These are phyloP conservation scores for Ochropacha duplaris DNA, from an alignment of 2,888 invertebrate species.

Conservation along the genomic window DNA sequence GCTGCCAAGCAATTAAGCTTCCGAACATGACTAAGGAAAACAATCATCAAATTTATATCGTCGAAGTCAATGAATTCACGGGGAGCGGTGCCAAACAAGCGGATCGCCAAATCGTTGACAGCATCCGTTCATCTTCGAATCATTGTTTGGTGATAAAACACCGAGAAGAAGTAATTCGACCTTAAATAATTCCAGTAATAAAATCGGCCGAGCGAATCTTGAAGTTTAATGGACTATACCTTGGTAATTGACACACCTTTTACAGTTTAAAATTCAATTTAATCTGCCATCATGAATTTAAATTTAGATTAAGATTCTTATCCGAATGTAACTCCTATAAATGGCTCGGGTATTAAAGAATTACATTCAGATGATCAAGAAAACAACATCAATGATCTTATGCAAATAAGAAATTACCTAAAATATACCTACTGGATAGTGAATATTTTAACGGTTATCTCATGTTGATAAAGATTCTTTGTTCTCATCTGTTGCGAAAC, in stretches of 20 bases:
- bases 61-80: conserved; percentile 32
- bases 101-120: conserved; percentile 27
- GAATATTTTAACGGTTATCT: conserved; percentile 21
- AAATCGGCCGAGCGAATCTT: conserved; percentile 47
- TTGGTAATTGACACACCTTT: conserved; percentile 1
- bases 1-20: background rate
- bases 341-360: background rate
- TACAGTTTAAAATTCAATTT: background rate
- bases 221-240: conserved; percentile 45
- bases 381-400: background rate
- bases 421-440: background rate
- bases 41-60: conserved; percentile 27
- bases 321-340: background rate
- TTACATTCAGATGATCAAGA: background rate
- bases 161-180: background rate
- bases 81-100: conserved; percentile 24
- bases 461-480: conserved; percentile 40
- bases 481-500: conserved; percentile 25
- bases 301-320: conserved; percentile 2
- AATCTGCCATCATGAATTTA: background rate
- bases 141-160: background rate
- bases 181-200: conserved; percentile 49
- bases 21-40: conserved; percentile 7
- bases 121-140: conserved; percentile 28
- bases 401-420: background rate